phyloP scores from a whole-genome alignment of 2,797 vertebrate genomes.

The Sebastes trivittatus region DNA sequence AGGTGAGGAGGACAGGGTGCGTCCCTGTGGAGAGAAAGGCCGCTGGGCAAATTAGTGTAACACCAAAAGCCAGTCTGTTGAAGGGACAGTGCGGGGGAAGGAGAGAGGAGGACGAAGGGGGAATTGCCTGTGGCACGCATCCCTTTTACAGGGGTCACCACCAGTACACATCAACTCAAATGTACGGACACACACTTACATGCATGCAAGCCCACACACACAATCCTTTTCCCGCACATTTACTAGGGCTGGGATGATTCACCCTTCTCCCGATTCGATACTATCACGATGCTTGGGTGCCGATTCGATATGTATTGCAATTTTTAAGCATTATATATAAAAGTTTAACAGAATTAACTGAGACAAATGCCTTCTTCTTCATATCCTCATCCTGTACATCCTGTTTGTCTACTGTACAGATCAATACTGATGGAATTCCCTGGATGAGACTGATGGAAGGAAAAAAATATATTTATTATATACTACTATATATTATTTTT shows the following conservation, averaged over 20 bases:
- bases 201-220: neutral
- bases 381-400: slow-evolving; percentile 42
- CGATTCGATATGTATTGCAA: too few species aligned
- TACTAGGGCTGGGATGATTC: too few species aligned
- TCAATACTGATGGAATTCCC: slow-evolving; percentile 74
- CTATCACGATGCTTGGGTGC: too few species aligned
- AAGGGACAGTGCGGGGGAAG: neutral
- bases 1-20: slow-evolving; percentile 25
- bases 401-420: slow-evolving; percentile 51
- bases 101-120: slow-evolving; percentile 3
- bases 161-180: slow-evolving; percentile 16
- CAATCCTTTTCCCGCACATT: neutral
- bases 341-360: slow-evolving; percentile 53
- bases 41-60: slow-evolving; percentile 39
- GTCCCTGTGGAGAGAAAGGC: slow-evolving; percentile 24
- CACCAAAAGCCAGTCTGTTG: slow-evolving; percentile 39
- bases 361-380: slow-evolving; percentile 36
- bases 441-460: slow-evolving; percentile 24
- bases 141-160: slow-evolving; percentile 48
- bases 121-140: slow-evolving; percentile 41
- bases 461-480: too few species aligned
- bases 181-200: slow-evolving; percentile 20
- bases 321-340: slow-evolving; percentile 11
- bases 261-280: too few species aligned
- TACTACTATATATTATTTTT: too few species aligned